Percentiles rank a stretch among this genome's conserved stretches.
Conservation (phyloP, 2,888 invertebrate genomes). For the Plebejus argus region DNA sequence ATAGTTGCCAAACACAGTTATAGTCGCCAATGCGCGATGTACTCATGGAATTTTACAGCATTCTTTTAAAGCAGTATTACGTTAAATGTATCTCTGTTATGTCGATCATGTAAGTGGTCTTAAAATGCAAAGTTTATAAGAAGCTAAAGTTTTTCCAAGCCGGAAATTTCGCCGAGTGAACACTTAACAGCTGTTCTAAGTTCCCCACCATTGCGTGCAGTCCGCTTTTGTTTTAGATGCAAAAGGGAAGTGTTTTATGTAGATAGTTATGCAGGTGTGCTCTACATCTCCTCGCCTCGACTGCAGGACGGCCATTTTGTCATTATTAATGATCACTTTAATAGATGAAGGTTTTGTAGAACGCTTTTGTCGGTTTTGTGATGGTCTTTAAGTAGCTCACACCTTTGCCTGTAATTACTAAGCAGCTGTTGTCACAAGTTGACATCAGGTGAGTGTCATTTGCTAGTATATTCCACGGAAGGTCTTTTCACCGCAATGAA, state of each 20-base stretch:
- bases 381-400: not conserved
- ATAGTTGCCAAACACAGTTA: not conserved
- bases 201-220: not conserved
- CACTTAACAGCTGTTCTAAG: not conserved
- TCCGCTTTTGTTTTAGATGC: conserved; percentile 1
- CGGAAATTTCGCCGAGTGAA: not conserved
- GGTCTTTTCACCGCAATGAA: not conserved
- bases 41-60: not conserved
- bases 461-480: not conserved
- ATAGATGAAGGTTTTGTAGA: not conserved
- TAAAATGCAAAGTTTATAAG: conserved; percentile 1
- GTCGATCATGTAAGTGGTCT: conserved; percentile 1
- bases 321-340: not conserved
- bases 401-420: not conserved
- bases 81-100: not conserved
- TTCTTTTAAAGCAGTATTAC: not conserved
- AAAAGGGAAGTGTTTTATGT: conserved; percentile 5
- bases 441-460: not conserved
- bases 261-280: conserved; percentile 13
- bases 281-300: not conserved
- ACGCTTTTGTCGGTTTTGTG: not conserved
- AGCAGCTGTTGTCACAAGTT: conserved; percentile 1
- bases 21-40: not conserved
- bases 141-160: conserved; percentile 14
- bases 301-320: not conserved